Base-by-base conservation (phyloP, 2,113 vertebrate species). In the Miniopterus natalensis region DNA sequence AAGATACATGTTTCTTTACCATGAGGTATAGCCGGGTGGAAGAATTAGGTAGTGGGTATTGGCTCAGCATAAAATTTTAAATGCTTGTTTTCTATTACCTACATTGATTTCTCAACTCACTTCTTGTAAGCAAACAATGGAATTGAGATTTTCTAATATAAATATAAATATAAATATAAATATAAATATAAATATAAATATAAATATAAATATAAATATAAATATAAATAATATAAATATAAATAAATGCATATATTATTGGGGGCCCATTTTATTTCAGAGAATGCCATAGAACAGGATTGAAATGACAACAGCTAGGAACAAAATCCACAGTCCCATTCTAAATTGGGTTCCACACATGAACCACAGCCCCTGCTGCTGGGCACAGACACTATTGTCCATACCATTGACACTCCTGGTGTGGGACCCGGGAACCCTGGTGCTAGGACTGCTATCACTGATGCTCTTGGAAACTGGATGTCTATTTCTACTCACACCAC, bases 381-480 rank as follows among this genome's bases (percentile, higher is more conserved):
- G 14, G 18, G 18, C 73, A 31, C 40, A 86, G 74, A 78, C 20
- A 31, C n/a, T 15, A 6, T 31, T 65, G n/a, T 9, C 40, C 57
- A 77, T 3, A 40, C 42, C 23, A 36, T 6, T 88, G 31, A 51
- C 23, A 6, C 55, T 23, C 25, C 36, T 36, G 7, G 6, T 59
- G n/a, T 21, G n/a, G 47, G 42, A 1, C 5, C 0, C 0, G 17
- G 5, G 1, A n/a, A 47, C 87, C 36, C 36, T 15, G 31, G 0
- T 0, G 2, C 17, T 1, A 4, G 6, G 6, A 59, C 40, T 63
- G 71, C 6, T 65, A 4, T 53, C n/a, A 49, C 59, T 53, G 47
- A n/a, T 53, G 6, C 23, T 14, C 10, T 59, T 88, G 31, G 36
- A 4, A 51, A 8, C 8, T 25, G 13, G 57, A 5, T 0, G 3